Base-by-base conservation (phyloP, 2,113 vertebrate genomes). In the Sebastes fasciatus region DNA sequence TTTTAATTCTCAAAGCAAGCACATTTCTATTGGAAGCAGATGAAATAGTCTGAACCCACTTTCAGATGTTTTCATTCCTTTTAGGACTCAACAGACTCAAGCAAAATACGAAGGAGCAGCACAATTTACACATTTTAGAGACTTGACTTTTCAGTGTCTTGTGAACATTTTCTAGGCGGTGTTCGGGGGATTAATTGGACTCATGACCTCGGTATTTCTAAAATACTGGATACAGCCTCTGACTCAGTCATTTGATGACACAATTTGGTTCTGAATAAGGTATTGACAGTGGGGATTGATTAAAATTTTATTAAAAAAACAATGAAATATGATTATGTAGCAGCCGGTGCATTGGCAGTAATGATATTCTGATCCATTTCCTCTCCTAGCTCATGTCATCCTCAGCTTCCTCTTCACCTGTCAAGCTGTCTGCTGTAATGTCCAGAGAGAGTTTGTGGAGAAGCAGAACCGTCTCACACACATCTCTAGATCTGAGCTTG, bases 351-450 rank as follows among this genome's bases (percentile, higher is more conserved):
- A 60, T 17, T 72, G 46, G 49, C 26, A 26, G 48, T 79, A 74
- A 76, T 78, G 12, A 65, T n/a, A 64, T 65, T 79, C n/a, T 57
- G 42, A 63, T 84, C 11, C 71, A 49, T 82, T 74, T 64, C 26
- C 74, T 79, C 13, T 61, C 45, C 34, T n/a, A 55, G 43, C 62
- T 7, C n/a, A 40, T 26, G 45, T 70, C 17, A 2, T 48, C 63
- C 46, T 74, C 17, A 10, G 63, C 58, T 70, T 84, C 48, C 61
- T 68, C 43, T 21, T 43, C 45, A 78, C 26, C 69, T 19, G 60
- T 0, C 4, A 12, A 57, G 9, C 60, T 76, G 78, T 81, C 77
- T 23, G 55, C 42, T 78, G 23, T n/a, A 66, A 86, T 77, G 69
- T 64, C 63, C 51, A 70, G 16, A 70, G 8, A 73, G n/a, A 67